Conservation (phyloP, 2,797 vertebrate species). For the Poecilia wingei region DNA sequence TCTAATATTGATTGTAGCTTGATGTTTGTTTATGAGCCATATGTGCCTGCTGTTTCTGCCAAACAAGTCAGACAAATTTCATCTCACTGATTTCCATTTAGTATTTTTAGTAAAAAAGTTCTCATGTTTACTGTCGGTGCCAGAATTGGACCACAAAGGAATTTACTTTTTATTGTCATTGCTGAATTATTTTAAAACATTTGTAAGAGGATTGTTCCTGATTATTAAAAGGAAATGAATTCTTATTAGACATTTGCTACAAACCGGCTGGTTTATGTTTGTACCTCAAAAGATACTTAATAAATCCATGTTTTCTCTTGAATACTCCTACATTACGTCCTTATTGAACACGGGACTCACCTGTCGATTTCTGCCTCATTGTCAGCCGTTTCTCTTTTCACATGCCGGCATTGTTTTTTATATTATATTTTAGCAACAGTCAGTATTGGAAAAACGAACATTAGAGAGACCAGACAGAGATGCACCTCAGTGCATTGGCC, state of each 20-base stretch:
- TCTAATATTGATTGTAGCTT: constrained; percentile 80
- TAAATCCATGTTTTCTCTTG: constrained; percentile 17
- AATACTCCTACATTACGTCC: constrained; percentile 40
- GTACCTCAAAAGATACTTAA: constrained; percentile 10
- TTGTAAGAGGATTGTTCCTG: background rate
- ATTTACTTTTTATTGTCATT: background rate
- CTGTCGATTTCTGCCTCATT: constrained; percentile 59
- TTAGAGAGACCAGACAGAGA: constrained; percentile 20
- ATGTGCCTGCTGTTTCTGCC: constrained; percentile 63
- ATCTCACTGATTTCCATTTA: constrained; percentile 9
- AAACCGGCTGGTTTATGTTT: constrained; percentile 10
- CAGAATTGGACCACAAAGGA: background rate
- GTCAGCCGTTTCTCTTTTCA: constrained; percentile 24
- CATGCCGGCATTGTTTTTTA: constrained; percentile 49
- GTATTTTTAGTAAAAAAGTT: background rate
- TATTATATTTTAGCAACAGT: constrained; percentile 31
- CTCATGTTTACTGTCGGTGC: constrained; percentile 3
- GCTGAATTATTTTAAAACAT: background rate
- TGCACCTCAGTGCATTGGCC: constrained; percentile 5
- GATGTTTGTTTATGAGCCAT: constrained; percentile 57
- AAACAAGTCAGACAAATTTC: constrained; percentile 47
- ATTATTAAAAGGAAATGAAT: background rate
- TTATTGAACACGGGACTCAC: constrained; percentile 52
- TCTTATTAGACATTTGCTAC: background rate
- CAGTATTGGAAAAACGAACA: constrained; percentile 23